A percentile compares a stretch with the other conserved stretches of the same genome.
phyloP scores from a whole-genome alignment of 2,888 invertebrate genomes.

The Acleris literana region DNA sequence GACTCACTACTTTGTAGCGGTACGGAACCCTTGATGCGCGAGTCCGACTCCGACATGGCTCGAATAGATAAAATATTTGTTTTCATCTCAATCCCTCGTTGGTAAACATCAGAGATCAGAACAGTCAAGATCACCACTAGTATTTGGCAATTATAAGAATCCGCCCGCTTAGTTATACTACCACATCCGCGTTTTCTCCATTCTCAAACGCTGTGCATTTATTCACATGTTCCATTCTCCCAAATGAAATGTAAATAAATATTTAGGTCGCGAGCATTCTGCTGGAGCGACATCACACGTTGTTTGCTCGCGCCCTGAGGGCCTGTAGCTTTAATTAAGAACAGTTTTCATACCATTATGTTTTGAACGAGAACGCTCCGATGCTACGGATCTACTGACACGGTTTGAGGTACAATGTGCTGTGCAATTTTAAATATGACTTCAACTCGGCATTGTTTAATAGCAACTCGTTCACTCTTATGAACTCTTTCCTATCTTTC shows the following conservation, averaged over 20 bases:
- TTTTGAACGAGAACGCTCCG: conserved; percentile 43
- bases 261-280: conserved; percentile 51
- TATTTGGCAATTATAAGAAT: too few species aligned
- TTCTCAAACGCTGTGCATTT: conserved; percentile 34
- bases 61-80: too few species aligned
- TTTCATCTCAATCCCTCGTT: too few species aligned
- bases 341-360: conserved; percentile 57
- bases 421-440: not conserved
- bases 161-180: too few species aligned
- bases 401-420: not conserved
- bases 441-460: not conserved
- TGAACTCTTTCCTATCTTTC: not conserved
- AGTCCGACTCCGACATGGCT: too few species aligned
- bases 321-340: conserved; percentile 53
- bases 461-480: not conserved
- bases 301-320: conserved; percentile 46
- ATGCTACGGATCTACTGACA: conserved; percentile 32
- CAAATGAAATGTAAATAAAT: conserved; percentile 71
- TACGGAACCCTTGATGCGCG: too few species aligned
- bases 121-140: too few species aligned
- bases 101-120: too few species aligned
- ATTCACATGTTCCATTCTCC: conserved; percentile 52
- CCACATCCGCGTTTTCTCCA: conserved; percentile 18
- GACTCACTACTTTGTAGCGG: too few species aligned
- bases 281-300: conserved; percentile 41